These are phyloP conservation scores for Drosophila quasianomalipes DNA, from an alignment of 2,888 invertebrate species.

Conservation along the genomic window DNA sequence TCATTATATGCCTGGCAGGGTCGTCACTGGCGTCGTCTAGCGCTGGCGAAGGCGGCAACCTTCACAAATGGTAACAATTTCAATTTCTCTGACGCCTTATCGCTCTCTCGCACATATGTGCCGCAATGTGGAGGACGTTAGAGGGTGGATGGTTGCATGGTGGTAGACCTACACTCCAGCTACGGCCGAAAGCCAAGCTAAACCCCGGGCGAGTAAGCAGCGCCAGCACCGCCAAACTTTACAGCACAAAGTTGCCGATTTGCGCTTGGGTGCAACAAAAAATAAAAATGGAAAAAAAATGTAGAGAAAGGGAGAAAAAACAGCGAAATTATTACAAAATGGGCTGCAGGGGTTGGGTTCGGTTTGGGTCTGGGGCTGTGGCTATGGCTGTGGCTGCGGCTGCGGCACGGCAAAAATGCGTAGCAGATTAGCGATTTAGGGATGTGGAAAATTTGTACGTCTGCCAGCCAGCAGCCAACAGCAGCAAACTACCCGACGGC, in stretches of 20 bases:
- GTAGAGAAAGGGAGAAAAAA: conserved; percentile 21
- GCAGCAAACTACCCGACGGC: conserved; percentile 13
- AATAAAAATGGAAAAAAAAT: conserved; percentile 10
- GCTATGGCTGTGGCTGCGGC: conserved; percentile 10
- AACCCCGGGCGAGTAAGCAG: conserved; percentile 46
- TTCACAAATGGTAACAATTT: conserved; percentile 81
- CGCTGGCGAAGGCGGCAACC: conserved; percentile 70
- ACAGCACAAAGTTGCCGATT: conserved; percentile 79
- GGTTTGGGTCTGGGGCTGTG: conserved; percentile 14
- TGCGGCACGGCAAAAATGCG: conserved; percentile 70
- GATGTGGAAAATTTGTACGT: conserved; percentile 82
- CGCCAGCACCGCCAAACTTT: conserved; percentile 60
- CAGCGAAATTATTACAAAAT: conserved; percentile 72
- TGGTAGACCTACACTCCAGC: conserved; percentile 33
- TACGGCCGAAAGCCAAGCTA: conserved; percentile 36
- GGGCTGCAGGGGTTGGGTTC: conserved; percentile 18
- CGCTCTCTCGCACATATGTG: conserved; percentile 80
- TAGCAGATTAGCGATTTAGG: conserved; percentile 83
- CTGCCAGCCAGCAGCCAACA: conserved; percentile 52
- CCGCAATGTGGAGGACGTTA: conserved; percentile 6
- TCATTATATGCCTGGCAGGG: conserved; percentile 47
- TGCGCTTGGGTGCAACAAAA: conserved; percentile 67
- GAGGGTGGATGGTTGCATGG: not conserved
- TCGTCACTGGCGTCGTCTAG: conserved; percentile 63
- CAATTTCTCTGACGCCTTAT: conserved; percentile 82